A percentile compares a stretch with the other conserved stretches of the same genome.
These are phyloP conservation scores for Limanda limanda DNA, from an alignment of 2,113 vertebrate species.

Conservation along the genomic window DNA sequence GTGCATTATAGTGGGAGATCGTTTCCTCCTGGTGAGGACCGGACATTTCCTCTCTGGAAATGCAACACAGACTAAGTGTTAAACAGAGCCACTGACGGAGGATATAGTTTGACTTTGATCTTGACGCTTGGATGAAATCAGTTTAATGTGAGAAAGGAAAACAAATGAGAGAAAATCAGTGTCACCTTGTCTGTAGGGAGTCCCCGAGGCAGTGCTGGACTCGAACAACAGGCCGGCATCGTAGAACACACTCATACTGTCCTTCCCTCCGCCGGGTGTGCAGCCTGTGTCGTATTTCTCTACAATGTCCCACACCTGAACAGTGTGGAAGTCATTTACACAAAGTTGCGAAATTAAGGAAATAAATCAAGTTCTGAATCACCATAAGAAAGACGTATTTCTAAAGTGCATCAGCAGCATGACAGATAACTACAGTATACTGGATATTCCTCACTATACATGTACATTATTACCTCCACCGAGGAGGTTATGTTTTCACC, in stretches of 20 bases:
- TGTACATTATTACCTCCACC: no score
- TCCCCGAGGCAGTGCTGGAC: conserved; percentile 60
- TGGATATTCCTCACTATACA: no score
- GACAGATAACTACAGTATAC: background rate
- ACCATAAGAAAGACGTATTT: no score
- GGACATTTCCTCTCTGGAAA: conserved; percentile 76
- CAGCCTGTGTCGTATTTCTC: conserved; percentile 84
- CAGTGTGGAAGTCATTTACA: background rate
- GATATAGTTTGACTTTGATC: background rate
- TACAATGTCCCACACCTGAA: conserved; percentile 84
- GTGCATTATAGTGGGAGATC: conserved; percentile 60
- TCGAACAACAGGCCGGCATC: conserved; percentile 83
- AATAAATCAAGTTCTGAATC: background rate
- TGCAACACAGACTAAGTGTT: background rate
- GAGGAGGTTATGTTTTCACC: no score
- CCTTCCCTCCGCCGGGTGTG: conserved; percentile 82
- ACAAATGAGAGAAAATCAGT: background rate
- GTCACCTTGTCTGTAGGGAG: conserved; percentile 77
- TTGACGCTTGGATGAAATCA: background rate
- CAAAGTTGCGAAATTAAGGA: background rate
- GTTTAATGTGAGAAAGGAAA: background rate
- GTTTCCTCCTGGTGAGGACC: conserved; percentile 6
- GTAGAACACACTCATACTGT: conserved; percentile 78
- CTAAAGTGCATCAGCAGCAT: background rate
- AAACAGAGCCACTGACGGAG: background rate